These are phyloP conservation scores for Acrocyrtus sp. DNA, from an alignment of 2,888 invertebrate genomes.

Conservation along the genomic window DNA sequence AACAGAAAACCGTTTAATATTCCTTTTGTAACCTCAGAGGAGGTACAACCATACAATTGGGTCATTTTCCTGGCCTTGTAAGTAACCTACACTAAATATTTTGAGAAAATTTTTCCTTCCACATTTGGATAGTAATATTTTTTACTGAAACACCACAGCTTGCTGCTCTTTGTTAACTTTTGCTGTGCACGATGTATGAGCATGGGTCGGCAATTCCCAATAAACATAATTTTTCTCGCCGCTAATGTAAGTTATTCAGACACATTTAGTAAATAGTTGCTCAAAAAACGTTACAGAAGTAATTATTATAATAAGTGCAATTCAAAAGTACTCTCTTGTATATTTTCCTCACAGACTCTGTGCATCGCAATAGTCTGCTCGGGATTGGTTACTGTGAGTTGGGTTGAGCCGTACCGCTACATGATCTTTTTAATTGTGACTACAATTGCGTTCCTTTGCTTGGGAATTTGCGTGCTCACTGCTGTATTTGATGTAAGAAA, in stretches of 20 bases:
- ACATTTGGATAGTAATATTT: too few relatives aligned
- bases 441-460: constrained; percentile 44
- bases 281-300: too few relatives aligned
- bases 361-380: constrained; percentile 35
- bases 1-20: constrained; percentile 43
- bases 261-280: too few relatives aligned
- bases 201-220: constrained; percentile 36
- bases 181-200: constrained; percentile 46
- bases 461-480: constrained; percentile 52
- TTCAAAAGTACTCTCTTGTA: background rate
- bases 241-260: constrained; percentile 25
- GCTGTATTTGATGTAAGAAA: constrained; percentile 52
- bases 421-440: constrained; percentile 44
- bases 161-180: constrained; percentile 39
- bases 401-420: constrained; percentile 45
- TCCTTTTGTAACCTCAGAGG: constrained; percentile 30
- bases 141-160: too few relatives aligned
- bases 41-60: constrained; percentile 54
- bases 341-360: constrained; percentile 38
- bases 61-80: constrained; percentile 49
- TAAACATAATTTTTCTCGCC: constrained; percentile 29
- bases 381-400: constrained; percentile 41
- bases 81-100: constrained; percentile 15
- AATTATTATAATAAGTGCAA: background rate
- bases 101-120: too few relatives aligned